These are phyloP conservation scores for Erpetoichthys calabaricus DNA, from an alignment of 2,797 vertebrate genomes.

Conservation along the genomic window DNA sequence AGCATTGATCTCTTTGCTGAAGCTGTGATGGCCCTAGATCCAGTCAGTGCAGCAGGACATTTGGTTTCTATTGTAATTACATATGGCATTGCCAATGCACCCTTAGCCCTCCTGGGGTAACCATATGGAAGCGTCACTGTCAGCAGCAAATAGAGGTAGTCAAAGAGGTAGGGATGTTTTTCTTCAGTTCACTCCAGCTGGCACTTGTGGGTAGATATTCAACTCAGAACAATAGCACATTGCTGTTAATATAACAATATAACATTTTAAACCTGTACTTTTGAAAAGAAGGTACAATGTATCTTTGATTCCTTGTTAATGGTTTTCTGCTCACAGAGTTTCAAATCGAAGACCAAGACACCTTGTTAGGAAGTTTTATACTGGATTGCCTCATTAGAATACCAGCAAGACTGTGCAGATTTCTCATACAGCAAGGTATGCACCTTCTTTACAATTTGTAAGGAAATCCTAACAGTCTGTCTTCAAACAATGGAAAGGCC, in stretches of 20 bases:
- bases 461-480: no score
- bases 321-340: no score
- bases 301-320: no score
- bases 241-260: background rate
- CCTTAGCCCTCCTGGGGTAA: slow-evolving; percentile 54
- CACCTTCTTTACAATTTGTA: no score
- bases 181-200: no score
- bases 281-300: no score
- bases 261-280: no score
- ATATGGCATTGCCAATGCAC: slow-evolving; percentile 45
- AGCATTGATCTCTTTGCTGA: slow-evolving; percentile 42
- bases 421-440: slow-evolving; percentile 52
- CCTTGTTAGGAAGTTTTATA: slow-evolving; percentile 27
- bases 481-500: no score
- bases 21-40: slow-evolving; percentile 34
- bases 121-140: slow-evolving; percentile 52
- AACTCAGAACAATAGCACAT: background rate
- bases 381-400: slow-evolving; percentile 46
- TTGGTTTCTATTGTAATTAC: slow-evolving; percentile 53
- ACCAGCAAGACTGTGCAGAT: slow-evolving; percentile 44
- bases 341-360: no score
- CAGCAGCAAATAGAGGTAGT: slow-evolving; percentile 39
- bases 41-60: slow-evolving; percentile 46
- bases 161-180: slow-evolving; percentile 34
- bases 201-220: no score